Conservation (phyloP, 2,113 vertebrate species). For the Vidua chalybeata region DNA sequence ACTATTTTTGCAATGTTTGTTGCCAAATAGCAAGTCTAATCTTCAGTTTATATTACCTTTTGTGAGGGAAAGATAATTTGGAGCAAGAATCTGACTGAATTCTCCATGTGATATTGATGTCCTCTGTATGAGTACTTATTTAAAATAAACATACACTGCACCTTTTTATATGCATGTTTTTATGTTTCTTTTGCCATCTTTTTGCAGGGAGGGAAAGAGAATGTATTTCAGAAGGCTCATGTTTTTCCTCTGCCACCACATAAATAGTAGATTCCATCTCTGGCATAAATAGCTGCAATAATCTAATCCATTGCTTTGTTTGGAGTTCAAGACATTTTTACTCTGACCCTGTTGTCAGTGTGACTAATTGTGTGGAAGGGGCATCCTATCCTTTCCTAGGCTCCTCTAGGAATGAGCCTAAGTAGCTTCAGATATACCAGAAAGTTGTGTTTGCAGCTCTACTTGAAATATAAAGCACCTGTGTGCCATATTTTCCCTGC, state of each 20-base stretch:
- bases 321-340: not conserved
- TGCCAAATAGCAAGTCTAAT: slow-evolving; percentile 12
- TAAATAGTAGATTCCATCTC: not conserved
- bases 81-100: not conserved
- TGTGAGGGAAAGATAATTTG: not conserved
- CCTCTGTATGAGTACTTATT: slow-evolving; percentile 23
- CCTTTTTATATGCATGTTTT: not conserved
- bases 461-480: not conserved
- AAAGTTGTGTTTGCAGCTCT: not conserved
- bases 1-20: not conserved
- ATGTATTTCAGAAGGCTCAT: not conserved
- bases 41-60: not conserved
- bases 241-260: not conserved
- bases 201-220: not conserved
- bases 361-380: not conserved
- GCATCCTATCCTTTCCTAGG: not conserved
- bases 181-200: not conserved
- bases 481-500: not conserved
- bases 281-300: not conserved
- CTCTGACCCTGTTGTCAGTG: not conserved
- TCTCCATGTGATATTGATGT: not conserved
- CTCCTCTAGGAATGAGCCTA: not conserved
- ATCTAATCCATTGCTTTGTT: not conserved
- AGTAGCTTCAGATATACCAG: not conserved
- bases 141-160: slow-evolving; percentile 40